These are phyloP conservation scores for Cephonodes hylas DNA, from an alignment of 2,888 invertebrate genomes.

Conservation along the genomic window DNA sequence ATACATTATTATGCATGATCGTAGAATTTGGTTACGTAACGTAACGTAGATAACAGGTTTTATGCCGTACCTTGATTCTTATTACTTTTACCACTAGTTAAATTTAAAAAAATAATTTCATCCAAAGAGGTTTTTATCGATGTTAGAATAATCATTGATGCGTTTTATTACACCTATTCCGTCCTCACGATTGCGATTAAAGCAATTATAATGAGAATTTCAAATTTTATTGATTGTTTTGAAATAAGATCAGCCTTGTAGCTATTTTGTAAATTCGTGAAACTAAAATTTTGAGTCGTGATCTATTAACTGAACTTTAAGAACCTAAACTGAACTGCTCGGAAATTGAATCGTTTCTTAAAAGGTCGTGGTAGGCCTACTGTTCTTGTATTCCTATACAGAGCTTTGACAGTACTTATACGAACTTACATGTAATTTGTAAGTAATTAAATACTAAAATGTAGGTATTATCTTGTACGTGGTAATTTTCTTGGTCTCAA, in stretches of 20 bases:
- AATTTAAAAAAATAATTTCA: not conserved
- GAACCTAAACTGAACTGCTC: no score
- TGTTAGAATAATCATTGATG: constrained; percentile 13
- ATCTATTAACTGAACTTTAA: no score
- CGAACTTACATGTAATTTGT: no score
- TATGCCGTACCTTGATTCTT: constrained; percentile 19
- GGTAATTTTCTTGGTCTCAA: no score
- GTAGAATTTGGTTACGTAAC: constrained; percentile 25
- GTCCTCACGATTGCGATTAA: not conserved
- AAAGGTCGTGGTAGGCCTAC: no score
- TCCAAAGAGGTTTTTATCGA: not conserved
- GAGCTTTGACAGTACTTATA: no score
- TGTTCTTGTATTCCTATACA: no score
- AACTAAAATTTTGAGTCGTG: no score
- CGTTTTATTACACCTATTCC: constrained; percentile 15
- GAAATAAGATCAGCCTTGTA: not conserved
- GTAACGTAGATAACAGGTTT: constrained; percentile 18
- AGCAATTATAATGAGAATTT: not conserved
- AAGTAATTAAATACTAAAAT: no score
- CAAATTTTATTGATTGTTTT: not conserved
- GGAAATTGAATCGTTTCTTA: no score
- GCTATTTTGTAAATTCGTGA: no score
- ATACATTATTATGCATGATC: constrained; percentile 29
- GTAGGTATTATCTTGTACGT: no score
- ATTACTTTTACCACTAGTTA: constrained; percentile 15